phyloP scores from a whole-genome alignment of 2,113 vertebrate genomes.

The Chloropsis hardwickii region DNA sequence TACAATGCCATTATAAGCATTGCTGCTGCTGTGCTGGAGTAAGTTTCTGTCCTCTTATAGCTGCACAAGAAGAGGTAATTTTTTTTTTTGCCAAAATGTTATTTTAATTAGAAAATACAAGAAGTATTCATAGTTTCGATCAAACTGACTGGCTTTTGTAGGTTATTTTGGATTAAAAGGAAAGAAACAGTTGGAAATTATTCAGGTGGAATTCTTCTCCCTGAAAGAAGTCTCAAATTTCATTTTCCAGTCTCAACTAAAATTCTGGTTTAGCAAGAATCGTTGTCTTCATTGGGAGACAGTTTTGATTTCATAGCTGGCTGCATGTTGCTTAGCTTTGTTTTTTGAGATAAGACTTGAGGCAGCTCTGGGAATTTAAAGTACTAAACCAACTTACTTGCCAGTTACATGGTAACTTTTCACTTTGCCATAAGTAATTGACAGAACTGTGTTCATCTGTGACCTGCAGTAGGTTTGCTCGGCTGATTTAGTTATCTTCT shows the following conservation, averaged over 20 bases:
- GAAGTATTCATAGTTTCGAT: background rate
- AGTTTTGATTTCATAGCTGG: background rate
- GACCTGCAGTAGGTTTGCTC: background rate
- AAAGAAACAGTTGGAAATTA: background rate
- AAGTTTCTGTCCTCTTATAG: background rate
- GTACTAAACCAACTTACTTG: background rate
- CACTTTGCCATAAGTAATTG: background rate
- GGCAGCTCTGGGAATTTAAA: background rate
- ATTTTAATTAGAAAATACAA: background rate
- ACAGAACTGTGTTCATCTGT: background rate
- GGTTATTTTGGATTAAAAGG: background rate
- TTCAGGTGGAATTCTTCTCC: background rate
- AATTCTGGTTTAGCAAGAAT: background rate
- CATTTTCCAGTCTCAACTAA: background rate
- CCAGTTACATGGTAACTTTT: background rate
- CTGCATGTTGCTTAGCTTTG: background rate
- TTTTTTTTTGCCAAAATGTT: background rate
- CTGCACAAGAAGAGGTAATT: background rate
- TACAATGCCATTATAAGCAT: background rate
- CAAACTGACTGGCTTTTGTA: background rate
- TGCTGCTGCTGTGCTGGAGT: background rate
- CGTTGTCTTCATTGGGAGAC: background rate
- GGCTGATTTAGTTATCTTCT: background rate
- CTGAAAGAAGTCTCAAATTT: background rate
- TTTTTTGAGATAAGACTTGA: background rate